Evolutionary conservation across 2,797 vertebrate species (phyloP), one percentile per base, ranked within the genome.

Genomic region (Threskiornis aethiopicus): DNA sequence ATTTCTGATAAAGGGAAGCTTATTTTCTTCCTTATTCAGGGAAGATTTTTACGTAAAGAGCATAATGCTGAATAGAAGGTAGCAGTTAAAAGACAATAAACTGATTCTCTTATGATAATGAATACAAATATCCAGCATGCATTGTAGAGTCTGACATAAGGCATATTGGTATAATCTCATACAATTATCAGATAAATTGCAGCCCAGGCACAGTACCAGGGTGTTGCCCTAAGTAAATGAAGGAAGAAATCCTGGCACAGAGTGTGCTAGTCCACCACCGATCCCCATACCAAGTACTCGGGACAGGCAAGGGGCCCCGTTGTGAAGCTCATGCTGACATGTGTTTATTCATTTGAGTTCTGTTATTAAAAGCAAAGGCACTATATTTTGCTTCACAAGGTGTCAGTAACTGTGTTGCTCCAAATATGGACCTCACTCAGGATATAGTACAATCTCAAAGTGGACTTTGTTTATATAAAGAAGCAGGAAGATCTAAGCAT

Each of bases 241-340:
- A 49, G 33, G 35, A 73, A 47, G 47, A 80, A 84, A 28, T 54
- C 57, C 65, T 81, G 79, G 57, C 54, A 71, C 51, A 86, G 65
- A 4, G 37, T 73, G 29, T 65, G 29, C 76, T 69, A 4, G 5
- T 66, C 22, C 29, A 41, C n/a, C 24, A 22, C 47, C 2, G 0
- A 29, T 67, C 37, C 31, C 57, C 10, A 5, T 26, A 29, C 41
- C 0, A 14, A 59, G 78, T 18, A 5, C 67, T 64, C 0, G 0
- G 59, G 67, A 39, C 25, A 57, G 69, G 39, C n/a, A 37, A 29
- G 33, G 29, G 42, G 42, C 51, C 35, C 28, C 0, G 1, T 25
- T 37, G 35, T 18, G n/a, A 35, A 18, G 10, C 33, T 44, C 47
- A 11, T 1, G 4, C 9, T 67, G 57, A 37, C 76, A 28, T 0